Conservation (phyloP, 2,888 invertebrate genomes). For the Chorisops tibialis region DNA sequence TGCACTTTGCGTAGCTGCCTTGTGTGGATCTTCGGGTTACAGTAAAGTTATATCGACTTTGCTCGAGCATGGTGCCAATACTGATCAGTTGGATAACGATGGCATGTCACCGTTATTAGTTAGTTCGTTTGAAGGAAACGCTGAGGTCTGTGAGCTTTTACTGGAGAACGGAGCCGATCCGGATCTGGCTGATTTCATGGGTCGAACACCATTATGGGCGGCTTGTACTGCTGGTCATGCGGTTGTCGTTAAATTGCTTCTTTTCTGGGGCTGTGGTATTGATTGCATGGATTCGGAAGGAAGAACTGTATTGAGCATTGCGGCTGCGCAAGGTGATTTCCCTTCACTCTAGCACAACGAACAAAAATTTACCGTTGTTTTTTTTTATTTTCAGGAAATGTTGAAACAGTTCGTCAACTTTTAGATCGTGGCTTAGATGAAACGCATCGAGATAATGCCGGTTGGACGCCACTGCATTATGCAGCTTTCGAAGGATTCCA, state of each 20-base stretch:
- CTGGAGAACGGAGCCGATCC: conserved; percentile 91
- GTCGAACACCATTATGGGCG: conserved; percentile 85
- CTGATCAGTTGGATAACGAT: conserved; percentile 79
- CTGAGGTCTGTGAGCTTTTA: conserved; percentile 86
- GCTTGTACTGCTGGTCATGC: conserved; percentile 92
- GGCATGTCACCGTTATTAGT: conserved; percentile 84
- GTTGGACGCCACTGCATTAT: conserved; percentile 96
- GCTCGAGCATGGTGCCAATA: conserved; percentile 77
- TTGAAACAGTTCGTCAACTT: conserved; percentile 84
- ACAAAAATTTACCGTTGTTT: no score
- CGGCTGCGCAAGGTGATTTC: conserved; percentile 70
- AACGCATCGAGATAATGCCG: conserved; percentile 87
- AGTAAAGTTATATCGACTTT: conserved; percentile 68
- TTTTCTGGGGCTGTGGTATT: conserved; percentile 95
- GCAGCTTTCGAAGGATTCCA: conserved; percentile 82
- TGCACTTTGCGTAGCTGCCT: conserved; percentile 80
- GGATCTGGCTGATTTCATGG: conserved; percentile 78
- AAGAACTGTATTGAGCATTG: conserved; percentile 81
- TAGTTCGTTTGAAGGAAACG: conserved; percentile 89
- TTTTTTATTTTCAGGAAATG: conserved; percentile 57
- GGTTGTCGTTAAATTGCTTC: conserved; percentile 74
- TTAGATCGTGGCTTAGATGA: conserved; percentile 84
- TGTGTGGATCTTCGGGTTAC: conserved; percentile 76
- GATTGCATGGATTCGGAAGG: conserved; percentile 94
- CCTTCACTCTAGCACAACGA: no score